Percentiles rank a stretch among this genome's conserved stretches.
Conservation (phyloP, 2,888 invertebrate genomes). For the Deroplatys truncata region DNA sequence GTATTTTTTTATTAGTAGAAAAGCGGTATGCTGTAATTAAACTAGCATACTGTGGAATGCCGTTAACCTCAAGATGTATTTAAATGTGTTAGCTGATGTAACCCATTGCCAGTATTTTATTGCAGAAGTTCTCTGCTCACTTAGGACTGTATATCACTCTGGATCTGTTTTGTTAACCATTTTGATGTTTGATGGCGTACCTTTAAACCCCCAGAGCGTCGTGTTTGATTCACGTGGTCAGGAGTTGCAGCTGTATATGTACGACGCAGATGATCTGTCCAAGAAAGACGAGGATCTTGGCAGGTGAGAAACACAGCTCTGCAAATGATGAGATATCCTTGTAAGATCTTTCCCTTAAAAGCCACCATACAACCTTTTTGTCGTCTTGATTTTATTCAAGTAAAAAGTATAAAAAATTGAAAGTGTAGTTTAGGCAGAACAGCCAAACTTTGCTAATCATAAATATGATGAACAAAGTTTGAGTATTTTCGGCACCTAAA, state of each 20-base stretch:
- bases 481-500: no score
- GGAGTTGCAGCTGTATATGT: conserved; percentile 68
- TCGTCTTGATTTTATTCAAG: no score
- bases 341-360: background rate
- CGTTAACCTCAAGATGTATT: background rate
- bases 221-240: conserved; percentile 59
- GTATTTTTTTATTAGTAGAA: no score
- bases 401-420: no score
- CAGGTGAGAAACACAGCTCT: conserved; percentile 57
- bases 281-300: conserved; percentile 83
- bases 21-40: no score
- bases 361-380: background rate
- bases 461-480: no score
- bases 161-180: conserved; percentile 36
- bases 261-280: conserved; percentile 82
- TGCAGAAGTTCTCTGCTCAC: background rate
- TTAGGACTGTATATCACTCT: background rate
- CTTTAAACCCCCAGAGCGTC: conserved; percentile 39
- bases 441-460: no score
- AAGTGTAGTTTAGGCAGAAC: no score
- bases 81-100: background rate
- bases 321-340: background rate
- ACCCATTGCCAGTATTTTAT: background rate
- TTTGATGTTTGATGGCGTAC: conserved; percentile 39
- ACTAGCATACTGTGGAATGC: no score